These are phyloP conservation scores for Drosophila grimshawi DNA, from an alignment of 1,140 invertebrate species.

Conservation along the genomic window DNA sequence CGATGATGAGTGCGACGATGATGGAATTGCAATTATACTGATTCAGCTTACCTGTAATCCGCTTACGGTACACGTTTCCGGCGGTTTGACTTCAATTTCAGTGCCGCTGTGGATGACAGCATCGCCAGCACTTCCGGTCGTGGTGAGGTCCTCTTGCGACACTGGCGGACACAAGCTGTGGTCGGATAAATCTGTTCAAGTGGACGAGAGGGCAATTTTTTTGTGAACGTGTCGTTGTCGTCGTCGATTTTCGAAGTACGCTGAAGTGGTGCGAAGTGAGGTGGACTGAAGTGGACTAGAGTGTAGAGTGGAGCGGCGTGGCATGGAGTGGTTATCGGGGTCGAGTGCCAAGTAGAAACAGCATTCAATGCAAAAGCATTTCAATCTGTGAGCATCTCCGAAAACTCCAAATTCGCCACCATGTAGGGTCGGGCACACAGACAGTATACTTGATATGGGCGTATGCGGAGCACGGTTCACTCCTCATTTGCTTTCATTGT, in stretches of 20 bases:
- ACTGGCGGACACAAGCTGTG: slow-evolving; percentile 74
- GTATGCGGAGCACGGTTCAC: slow-evolving; percentile 20
- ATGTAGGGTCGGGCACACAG: background rate
- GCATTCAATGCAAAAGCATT: slow-evolving; percentile 43
- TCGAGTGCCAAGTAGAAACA: slow-evolving; percentile 41
- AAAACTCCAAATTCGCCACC: slow-evolving; percentile 6
- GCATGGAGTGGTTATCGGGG: slow-evolving; percentile 17
- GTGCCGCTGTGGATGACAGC: slow-evolving; percentile 70
- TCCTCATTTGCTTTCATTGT: slow-evolving; percentile 34
- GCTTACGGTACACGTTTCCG: slow-evolving; percentile 85
- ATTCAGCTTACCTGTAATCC: slow-evolving; percentile 85
- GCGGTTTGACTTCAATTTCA: slow-evolving; percentile 77
- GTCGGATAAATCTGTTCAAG: slow-evolving; percentile 74
- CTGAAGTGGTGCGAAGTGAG: slow-evolving; percentile 30
- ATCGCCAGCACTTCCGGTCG: slow-evolving; percentile 61
- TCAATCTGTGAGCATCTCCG: slow-evolving; percentile 3
- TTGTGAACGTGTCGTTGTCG: slow-evolving; percentile 46
- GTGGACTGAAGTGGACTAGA: slow-evolving; percentile 17
- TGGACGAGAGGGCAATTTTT: slow-evolving; percentile 59
- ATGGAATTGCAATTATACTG: slow-evolving; percentile 72
- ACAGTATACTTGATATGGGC: slow-evolving; percentile 60
- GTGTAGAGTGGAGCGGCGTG: slow-evolving; percentile 19
- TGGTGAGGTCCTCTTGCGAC: slow-evolving; percentile 70
- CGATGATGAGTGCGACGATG: slow-evolving; percentile 62
- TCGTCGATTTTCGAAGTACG: slow-evolving; percentile 38